Base-by-base conservation (phyloP, 2,113 vertebrate species). In the Myotis yumanensis region DNA sequence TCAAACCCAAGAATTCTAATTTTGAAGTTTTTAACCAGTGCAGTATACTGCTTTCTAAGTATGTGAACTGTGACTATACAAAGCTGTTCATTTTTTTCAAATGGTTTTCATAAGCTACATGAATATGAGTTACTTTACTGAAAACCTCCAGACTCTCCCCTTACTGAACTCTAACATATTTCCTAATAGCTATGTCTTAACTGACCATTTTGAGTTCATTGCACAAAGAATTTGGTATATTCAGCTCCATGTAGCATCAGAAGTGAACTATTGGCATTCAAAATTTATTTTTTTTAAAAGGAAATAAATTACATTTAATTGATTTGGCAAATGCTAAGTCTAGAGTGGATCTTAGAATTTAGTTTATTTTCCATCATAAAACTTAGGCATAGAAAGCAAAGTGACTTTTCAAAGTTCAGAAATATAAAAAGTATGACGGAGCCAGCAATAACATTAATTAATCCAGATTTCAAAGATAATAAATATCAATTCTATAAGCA, bases 331-430 rank as follows among this genome's bases (percentile, higher is more conserved):
- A 79, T 66, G n/a, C 32, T 84, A 94, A 86, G 22, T 16, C 17
- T 87, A 28, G n/a, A 76, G 22, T 32, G 5, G 20, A 76, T 37
- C 28, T 83, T 28, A 73, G n/a, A 86, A 71, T 20, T 92, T 46
- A 77, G n/a, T 76, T 86, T 85, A 94, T 57, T 92, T 20, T 87
- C 22, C 71, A 79, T 51, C 43, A 77, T 83, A 92, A 92, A 86
- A 77, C 12, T 80, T 40, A 51, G 14, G 32, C 59, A 83, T 5
- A 75, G 32, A 91, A 48, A 79, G 40, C 0, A 11, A 73, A 84
- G 46, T 48, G 23, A 79, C 15, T 88, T 94, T 94, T 57, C 79
- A 85, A 84, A 89, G 54, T 80, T 83, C 84, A 85, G 23, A 89
- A 85, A 92, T 83, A n/a, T 68, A 76, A 69, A 32, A 62, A 71